Evolutionary conservation across 1,140 invertebrate species (phyloP), one percentile per base, ranked within the genome.

Genomic region (Pseudomyrmex flavicornis): DNA sequence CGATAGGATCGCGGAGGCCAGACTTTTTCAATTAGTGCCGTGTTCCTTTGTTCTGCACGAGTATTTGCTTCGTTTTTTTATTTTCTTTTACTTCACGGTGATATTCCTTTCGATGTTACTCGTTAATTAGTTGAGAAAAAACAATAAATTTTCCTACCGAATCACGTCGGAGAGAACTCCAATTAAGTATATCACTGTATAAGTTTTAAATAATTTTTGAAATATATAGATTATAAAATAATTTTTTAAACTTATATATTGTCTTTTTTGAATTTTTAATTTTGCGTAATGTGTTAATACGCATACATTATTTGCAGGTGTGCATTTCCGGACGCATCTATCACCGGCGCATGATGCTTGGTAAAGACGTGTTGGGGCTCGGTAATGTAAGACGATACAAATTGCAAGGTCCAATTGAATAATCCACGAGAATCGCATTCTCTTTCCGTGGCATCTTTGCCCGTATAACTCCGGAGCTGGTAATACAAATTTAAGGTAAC

Each of bases 401-500:
- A 88, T 88, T 80, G 87, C 80, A 58, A 35, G 75, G 75, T 76
- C 50, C 87, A 84, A 89, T 89, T 88, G 87, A 89, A 89, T 88
- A 88, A 89, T 89, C 87, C 80, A 82, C 63, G 70, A 84, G 87
- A 73, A 83, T 88, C 65, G 75, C 68, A 73, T 88, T 52, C 54
- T 46, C 73, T 48, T 50, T 80, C 52, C 63, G 63, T 52, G 77
- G 65, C 59, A 58, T 83, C 58, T 84, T 75, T 35, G 76, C 63
- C 52, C 58, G 58, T 77, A 87, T 86, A 86, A 82, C 63, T 88
- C 86, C 15, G 22, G 15, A 73, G 50, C 46, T 79, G 79, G 87
- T 88, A 84, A 86, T 89, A 84, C 80, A 84, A 89, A 85, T 89
- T 89, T 89, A 86, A 88, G 84, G 80, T 75, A 86, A 89, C 79